Conservation (phyloP, 2,113 vertebrate genomes). For the Rousettus leschenaultii region DNA sequence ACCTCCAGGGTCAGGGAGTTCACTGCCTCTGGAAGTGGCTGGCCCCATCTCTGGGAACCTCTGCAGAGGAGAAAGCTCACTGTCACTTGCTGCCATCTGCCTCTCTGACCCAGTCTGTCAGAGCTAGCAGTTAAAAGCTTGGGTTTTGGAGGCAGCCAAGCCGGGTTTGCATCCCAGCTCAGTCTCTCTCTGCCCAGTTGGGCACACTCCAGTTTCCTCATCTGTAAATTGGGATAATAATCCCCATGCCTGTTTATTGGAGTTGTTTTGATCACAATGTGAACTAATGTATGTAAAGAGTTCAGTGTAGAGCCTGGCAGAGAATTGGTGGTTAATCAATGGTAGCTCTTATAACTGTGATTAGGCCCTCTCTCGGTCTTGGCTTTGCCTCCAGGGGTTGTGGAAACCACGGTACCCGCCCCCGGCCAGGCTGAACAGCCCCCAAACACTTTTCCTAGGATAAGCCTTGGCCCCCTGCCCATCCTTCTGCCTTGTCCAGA, state of each 20-base stretch:
- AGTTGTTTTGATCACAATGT: conserved; percentile 68
- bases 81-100: not conserved
- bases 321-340: conserved; percentile 56
- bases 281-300: conserved; percentile 68
- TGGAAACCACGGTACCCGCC: not conserved
- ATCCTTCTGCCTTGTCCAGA: not conserved
- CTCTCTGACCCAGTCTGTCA: not conserved
- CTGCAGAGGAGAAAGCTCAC: not conserved
- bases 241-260: conserved; percentile 46
- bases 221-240: conserved; percentile 66
- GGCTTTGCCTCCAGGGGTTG: conserved; percentile 1
- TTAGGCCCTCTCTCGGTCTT: conserved; percentile 54
- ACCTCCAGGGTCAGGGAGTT: not conserved
- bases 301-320: conserved; percentile 48
- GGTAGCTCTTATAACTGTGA: conserved; percentile 53
- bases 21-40: not conserved
- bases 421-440: not conserved
- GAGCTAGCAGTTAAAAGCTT: not conserved
- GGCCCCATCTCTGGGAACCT: not conserved
- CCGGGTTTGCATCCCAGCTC: conserved; percentile 22
- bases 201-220: conserved; percentile 59
- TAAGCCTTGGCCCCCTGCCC: conserved; percentile 28
- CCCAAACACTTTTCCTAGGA: not conserved
- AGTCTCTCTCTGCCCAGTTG: conserved; percentile 49
- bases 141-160: conserved; percentile 1